Evolutionary conservation across 2,888 invertebrate genomes (phyloP).

Genomic region (Penaeus monodon): DNA sequence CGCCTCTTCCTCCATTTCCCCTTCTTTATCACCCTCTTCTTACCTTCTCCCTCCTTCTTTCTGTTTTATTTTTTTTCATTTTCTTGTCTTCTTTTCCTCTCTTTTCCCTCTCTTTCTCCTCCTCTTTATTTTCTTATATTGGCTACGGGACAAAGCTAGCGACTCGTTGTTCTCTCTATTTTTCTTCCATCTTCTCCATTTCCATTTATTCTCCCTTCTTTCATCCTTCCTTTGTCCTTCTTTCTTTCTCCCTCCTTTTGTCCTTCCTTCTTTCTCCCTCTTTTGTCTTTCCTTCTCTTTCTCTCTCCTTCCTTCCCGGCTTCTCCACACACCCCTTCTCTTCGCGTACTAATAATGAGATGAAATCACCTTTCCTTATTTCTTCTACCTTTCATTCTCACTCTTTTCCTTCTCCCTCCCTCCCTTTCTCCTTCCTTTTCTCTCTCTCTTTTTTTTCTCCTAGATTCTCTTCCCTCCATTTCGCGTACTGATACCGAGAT

Average conservation of each 20-base stretch:
- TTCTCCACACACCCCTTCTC: not conserved
- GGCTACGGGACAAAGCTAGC: no score
- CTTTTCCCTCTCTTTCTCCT: no score
- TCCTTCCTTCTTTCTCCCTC: no score
- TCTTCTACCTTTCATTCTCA: no score
- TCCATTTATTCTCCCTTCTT: no score
- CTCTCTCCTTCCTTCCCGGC: not conserved
- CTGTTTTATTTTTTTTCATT: not conserved
- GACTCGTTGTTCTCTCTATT: no score
- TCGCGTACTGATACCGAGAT: not conserved
- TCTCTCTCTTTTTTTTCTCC: not conserved
- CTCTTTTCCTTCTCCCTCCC: not conserved
- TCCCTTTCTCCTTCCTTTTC: not conserved
- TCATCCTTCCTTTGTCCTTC: no score
- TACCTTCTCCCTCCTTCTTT: not conserved
- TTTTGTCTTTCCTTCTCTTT: not conserved
- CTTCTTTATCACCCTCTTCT: not conserved
- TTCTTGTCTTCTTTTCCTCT: not conserved
- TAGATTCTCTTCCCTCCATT: not conserved
- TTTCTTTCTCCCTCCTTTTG: no score
- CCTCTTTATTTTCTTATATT: no score
- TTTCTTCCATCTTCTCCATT: no score
- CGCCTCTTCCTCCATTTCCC: not conserved
- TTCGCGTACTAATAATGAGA: not conserved
- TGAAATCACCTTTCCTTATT: not conserved